Evolutionary conservation across 2,888 invertebrate genomes (phyloP), one percentile per base, ranked within the genome.

Genomic region (Microchrysa polita): DNA sequence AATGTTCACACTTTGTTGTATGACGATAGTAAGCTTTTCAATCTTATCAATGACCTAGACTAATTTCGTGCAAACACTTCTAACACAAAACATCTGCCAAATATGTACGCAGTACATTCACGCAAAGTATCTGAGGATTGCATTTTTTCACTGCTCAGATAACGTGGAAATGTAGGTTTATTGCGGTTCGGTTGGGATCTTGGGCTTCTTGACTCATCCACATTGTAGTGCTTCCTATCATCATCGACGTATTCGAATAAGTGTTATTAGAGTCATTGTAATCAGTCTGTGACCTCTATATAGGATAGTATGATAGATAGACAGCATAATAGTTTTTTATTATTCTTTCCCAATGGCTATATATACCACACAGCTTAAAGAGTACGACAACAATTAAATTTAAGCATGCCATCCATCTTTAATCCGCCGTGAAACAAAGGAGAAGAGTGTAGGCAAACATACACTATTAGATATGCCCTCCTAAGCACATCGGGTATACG

Each of bases 1-100:
- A 34, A 2, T 34, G 27, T 34, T 34, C 27, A 34, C 27, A 34
- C 27, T 34, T 34, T 34, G 27, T 34, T 34, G 27, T 5, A 34
- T 34, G 27, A 5, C n/a, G n/a, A n/a, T n/a, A n/a, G 27, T 34
- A 5, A 34, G 7, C 27, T 34, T n/a, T 12, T n/a, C 12, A 48
- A 48, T 48, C 48, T 48, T 48, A 48, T 48, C 48, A 48, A n/a
- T 48, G 48, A 48, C 48, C 48, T 48, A 48, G 48, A 48, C 48
- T 5, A n/a, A 48, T 42, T n/a, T 48, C 16, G 16, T 48, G 10
- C 48, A n/a, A 48, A 48, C 7, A 34, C 12, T 48, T 48, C 48
- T 48, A 48, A 48, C 12, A 12, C 48, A 2, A 2, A n/a, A n/a
- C 48, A 48, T 48, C 48, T 48, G 48, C 48, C 4, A n/a, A 48